These are phyloP conservation scores for Drosophila punjabiensis DNA, from an alignment of 1,140 invertebrate genomes.

Conservation along the genomic window DNA sequence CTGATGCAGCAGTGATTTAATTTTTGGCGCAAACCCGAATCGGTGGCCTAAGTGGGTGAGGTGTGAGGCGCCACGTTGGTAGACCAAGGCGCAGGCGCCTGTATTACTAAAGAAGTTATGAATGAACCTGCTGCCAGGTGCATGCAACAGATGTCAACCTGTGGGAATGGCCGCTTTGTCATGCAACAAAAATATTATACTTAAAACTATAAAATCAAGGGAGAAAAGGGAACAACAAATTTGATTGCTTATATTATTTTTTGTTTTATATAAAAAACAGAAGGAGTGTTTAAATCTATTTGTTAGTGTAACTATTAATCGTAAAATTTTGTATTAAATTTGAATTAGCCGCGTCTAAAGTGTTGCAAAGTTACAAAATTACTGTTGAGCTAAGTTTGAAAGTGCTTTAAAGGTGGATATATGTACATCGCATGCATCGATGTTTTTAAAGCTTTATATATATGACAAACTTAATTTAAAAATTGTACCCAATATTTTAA, in stretches of 20 bases:
- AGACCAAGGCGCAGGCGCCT: slow-evolving; percentile 55
- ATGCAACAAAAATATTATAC: neutral
- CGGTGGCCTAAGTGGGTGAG: neutral
- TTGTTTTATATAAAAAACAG: too few relatives aligned
- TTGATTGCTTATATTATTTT: neutral
- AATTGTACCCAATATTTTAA: too few relatives aligned
- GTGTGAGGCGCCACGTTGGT: slow-evolving; percentile 8
- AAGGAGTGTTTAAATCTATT: neutral
- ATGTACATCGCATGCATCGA: too few relatives aligned
- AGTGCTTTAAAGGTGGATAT: too few relatives aligned
- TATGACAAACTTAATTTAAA: too few relatives aligned
- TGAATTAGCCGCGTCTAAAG: neutral
- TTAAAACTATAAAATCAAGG: neutral
- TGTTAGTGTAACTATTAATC: neutral
- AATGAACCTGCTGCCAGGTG: slow-evolving; percentile 53
- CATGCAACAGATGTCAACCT: slow-evolving; percentile 67
- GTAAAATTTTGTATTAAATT: neutral
- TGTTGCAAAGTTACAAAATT: neutral
- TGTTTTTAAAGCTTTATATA: too few relatives aligned
- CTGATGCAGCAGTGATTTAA: slow-evolving; percentile 65
- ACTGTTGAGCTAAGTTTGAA: too few relatives aligned
- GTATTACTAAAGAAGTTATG: slow-evolving; percentile 55
- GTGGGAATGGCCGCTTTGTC: neutral
- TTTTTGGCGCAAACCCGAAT: slow-evolving; percentile 69
- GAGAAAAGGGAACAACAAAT: neutral